Conservation (phyloP, 2,113 vertebrate genomes). For the Turdus rufiventris region DNA sequence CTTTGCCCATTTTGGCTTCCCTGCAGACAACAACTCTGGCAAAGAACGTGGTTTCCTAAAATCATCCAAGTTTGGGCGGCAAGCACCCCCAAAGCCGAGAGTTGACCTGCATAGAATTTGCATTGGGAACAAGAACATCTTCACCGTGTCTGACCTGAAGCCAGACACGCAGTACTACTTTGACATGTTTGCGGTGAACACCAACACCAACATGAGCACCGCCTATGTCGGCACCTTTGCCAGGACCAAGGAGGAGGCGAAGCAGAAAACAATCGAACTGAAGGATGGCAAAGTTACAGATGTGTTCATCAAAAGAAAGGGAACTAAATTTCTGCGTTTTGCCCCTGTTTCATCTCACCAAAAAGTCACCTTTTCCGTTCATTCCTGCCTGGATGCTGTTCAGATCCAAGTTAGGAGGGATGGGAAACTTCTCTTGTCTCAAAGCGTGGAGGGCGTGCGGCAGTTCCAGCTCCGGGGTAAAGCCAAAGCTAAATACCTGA, state of each 20-base stretch:
- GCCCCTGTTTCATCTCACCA: conserved; percentile 93
- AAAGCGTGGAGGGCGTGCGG: conserved; percentile 86
- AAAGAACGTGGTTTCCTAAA: conserved; percentile 78
- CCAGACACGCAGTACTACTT: conserved; percentile 96
- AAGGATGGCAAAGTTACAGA: conserved; percentile 92
- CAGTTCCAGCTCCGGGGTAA: conserved; percentile 93
- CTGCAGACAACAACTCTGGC: conserved; percentile 75
- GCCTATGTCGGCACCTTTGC: conserved; percentile 95
- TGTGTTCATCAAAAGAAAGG: conserved; percentile 91
- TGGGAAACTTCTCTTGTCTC: conserved; percentile 89
- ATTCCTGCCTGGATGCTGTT: conserved; percentile 87
- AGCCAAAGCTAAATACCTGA: conserved; percentile 92
- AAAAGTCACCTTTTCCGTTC: conserved; percentile 87
- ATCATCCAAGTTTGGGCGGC: conserved; percentile 75
- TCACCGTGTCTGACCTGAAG: conserved; percentile 90
- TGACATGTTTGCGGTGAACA: conserved; percentile 91
- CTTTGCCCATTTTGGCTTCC: conserved; percentile 93
- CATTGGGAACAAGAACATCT: conserved; percentile 94
- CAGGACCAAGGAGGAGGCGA: conserved; percentile 91
- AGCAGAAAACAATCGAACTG: conserved; percentile 89
- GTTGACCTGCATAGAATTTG: conserved; percentile 88
- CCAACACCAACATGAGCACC: conserved; percentile 88
- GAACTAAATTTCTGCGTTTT: conserved; percentile 89
- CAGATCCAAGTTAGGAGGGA: conserved; percentile 92
- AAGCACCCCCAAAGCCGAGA: conserved; percentile 70